These are phyloP conservation scores for Sminthurides aquaticus DNA, from an alignment of 2,888 invertebrate species.

Conservation along the genomic window DNA sequence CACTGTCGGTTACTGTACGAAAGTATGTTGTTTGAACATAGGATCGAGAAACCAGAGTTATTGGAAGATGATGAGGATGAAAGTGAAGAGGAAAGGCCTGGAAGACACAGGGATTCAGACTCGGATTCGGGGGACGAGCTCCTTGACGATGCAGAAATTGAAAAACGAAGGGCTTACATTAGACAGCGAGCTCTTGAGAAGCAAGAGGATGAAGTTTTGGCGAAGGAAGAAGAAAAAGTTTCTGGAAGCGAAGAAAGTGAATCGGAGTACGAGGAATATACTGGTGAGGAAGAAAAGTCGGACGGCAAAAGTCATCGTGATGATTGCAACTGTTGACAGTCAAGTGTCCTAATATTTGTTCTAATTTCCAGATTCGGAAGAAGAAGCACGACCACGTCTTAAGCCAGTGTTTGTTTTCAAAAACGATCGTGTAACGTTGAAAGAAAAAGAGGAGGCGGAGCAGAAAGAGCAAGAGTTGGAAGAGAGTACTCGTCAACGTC, in stretches of 20 bases:
- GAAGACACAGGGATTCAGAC: constrained; percentile 46
- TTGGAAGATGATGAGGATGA: constrained; percentile 57
- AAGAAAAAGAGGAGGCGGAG: constrained; percentile 85
- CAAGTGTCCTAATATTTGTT: constrained; percentile 6
- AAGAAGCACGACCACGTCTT: constrained; percentile 81
- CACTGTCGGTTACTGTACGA: too few relatives aligned
- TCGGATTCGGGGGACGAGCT: constrained; percentile 63
- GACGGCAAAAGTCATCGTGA: too few relatives aligned
- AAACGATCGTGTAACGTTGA: constrained; percentile 86
- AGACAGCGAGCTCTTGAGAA: constrained; percentile 59
- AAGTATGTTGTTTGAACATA: too few relatives aligned
- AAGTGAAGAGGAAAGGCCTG: constrained; percentile 48
- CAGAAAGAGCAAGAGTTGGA: constrained; percentile 77
- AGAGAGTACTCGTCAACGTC: constrained; percentile 70
- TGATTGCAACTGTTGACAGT: too few relatives aligned
- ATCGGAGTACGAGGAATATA: constrained; percentile 77
- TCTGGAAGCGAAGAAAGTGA: constrained; percentile 49
- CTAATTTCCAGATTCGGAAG: constrained; percentile 56
- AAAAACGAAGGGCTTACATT: constrained; percentile 64
- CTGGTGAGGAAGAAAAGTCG: too few relatives aligned
- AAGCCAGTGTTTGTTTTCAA: constrained; percentile 93
- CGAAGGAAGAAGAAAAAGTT: constrained; percentile 63
- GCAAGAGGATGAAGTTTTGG: constrained; percentile 59
- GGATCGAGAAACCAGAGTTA: constrained; percentile 55
- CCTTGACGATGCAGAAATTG: constrained; percentile 76